These are phyloP conservation scores for Pyrrhia umbra DNA, from an alignment of 2,888 invertebrate genomes.

Conservation along the genomic window DNA sequence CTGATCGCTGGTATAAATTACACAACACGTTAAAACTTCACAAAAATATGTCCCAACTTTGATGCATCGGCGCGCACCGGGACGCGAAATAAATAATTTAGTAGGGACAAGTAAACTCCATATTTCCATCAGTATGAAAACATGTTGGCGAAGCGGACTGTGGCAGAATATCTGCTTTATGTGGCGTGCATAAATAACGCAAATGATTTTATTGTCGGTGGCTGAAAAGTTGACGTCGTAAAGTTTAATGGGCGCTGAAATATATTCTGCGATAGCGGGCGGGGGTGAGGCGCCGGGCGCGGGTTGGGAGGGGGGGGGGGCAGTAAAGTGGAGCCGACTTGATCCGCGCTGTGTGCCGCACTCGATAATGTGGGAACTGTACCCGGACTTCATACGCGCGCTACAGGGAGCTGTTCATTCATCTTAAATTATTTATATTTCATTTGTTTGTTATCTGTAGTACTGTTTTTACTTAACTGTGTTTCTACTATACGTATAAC, in stretches of 20 bases:
- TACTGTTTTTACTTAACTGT: not conserved
- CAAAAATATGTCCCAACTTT: constrained; percentile 45
- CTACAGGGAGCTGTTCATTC: not conserved
- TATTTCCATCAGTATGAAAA: constrained; percentile 29
- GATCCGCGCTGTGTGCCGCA: constrained; percentile 52
- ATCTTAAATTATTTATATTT: not conserved
- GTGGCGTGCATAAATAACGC: constrained; percentile 66
- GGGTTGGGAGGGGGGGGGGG: constrained; percentile 3
- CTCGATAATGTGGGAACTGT: constrained; percentile 39
- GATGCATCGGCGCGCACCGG: constrained; percentile 33
- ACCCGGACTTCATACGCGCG: constrained; percentile 11
- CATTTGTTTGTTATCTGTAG: not conserved
- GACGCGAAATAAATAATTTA: constrained; percentile 32
- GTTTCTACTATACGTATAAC: too few relatives aligned
- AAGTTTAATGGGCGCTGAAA: constrained; percentile 78
- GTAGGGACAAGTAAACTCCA: constrained; percentile 16
- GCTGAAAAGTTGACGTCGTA: constrained; percentile 80
- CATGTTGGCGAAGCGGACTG: constrained; percentile 11
- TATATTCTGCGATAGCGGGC: constrained; percentile 66
- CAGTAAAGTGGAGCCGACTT: constrained; percentile 47
- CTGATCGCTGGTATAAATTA: constrained; percentile 41
- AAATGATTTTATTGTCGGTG: constrained; percentile 76
- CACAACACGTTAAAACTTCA: constrained; percentile 46
- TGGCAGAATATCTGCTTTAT: constrained; percentile 38
- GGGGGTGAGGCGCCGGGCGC: constrained; percentile 1